A percentile compares a stretch with the other conserved stretches of the same genome.
Evolutionary conservation across 2,888 invertebrate species (phyloP).

Genomic region (Hemicrepidius hirtus): DNA sequence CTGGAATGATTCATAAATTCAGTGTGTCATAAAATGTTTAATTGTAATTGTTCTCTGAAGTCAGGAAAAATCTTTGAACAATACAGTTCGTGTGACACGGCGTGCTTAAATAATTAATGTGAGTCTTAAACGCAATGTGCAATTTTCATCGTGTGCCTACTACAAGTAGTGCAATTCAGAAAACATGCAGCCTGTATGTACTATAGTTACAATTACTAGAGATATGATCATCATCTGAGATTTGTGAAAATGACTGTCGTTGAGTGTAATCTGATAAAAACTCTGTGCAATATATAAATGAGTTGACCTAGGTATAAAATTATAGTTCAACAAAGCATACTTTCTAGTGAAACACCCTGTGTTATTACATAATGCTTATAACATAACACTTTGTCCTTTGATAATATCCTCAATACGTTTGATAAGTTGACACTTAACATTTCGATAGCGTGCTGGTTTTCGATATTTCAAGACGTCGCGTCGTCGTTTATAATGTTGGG

Average conservation of each 20-base stretch:
- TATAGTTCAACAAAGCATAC: not conserved
- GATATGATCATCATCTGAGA: too few species aligned
- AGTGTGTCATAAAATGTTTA: conserved; percentile 23
- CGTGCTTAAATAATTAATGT: conserved; percentile 9
- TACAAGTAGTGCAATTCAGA: not conserved
- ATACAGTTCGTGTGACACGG: conserved; percentile 21
- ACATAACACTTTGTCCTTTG: conserved; percentile 34
- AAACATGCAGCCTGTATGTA: too few species aligned
- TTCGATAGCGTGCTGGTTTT: conserved; percentile 24
- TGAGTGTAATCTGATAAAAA: too few species aligned
- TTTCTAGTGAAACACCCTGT: conserved; percentile 32
- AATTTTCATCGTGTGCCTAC: conserved; percentile 7
- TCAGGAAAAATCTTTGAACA: conserved; percentile 17
- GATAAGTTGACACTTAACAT: conserved; percentile 32
- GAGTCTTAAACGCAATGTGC: not conserved
- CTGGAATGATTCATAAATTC: conserved; percentile 17
- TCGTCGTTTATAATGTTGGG: not conserved
- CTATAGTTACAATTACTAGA: too few species aligned
- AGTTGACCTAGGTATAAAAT: not conserved
- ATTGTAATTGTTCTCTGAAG: conserved; percentile 17
- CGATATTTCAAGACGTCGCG: conserved; percentile 17
- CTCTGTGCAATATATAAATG: too few species aligned
- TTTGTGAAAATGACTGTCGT: too few species aligned
- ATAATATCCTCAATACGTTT: conserved; percentile 34
- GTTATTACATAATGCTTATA: conserved; percentile 21